A percentile compares a stretch with the other conserved stretches of the same genome.
These are phyloP conservation scores for Spinibarbus caldwelli DNA, from an alignment of 2,797 vertebrate genomes.

Conservation along the genomic window DNA sequence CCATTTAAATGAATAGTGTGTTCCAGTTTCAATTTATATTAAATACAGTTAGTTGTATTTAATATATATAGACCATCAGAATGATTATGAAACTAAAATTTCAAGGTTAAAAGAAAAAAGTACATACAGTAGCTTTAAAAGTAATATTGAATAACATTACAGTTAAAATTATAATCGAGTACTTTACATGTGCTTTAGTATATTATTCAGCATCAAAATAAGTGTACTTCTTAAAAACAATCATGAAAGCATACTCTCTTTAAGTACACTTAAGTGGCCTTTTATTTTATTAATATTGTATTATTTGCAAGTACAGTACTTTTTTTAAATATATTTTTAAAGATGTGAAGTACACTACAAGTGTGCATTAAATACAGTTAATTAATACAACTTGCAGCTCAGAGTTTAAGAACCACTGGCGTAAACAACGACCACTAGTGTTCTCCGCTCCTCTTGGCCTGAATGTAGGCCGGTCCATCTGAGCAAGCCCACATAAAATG, in stretches of 20 bases:
- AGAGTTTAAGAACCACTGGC: background rate
- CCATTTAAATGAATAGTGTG: too few species aligned
- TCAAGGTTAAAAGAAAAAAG: background rate
- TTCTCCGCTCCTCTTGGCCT: background rate
- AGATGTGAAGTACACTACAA: background rate
- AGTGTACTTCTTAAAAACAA: background rate
- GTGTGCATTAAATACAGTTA: background rate
- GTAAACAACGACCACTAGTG: background rate
- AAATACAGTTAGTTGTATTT: too few species aligned
- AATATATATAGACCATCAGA: too few species aligned
- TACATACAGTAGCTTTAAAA: background rate
- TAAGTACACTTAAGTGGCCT: background rate
- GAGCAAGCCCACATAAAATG: constrained; percentile 56
- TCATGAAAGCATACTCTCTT: background rate
- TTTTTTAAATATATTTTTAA: background rate
- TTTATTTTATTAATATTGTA: background rate
- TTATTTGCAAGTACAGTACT: too few species aligned
- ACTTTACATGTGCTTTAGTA: background rate
- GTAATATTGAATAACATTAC: background rate
- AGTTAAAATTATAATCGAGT: background rate
- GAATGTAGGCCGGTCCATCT: constrained; percentile 64
- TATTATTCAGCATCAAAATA: background rate
- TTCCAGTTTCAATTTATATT: too few species aligned
- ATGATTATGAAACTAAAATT: background rate
- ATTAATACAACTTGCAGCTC: background rate